Conservation (phyloP, 2,888 invertebrate species). For the Heliconius charithonia region DNA sequence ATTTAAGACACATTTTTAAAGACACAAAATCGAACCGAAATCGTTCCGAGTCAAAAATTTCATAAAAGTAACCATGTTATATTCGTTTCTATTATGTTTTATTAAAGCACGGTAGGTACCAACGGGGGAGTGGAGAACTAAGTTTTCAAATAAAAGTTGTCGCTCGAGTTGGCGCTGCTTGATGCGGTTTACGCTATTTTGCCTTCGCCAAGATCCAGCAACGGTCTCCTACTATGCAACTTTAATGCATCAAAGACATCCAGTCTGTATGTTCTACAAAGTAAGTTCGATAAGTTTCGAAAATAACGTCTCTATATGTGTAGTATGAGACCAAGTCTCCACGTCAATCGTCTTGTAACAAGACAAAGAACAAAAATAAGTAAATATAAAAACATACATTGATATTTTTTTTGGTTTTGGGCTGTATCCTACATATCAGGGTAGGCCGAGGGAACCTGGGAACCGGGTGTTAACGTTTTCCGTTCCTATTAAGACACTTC, state of each 20-base stretch:
- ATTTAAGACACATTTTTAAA: no score
- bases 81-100: constrained; percentile 20
- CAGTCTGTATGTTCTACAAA: constrained; percentile 3
- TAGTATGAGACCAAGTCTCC: neutral
- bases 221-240: constrained; percentile 34
- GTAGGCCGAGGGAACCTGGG: no score
- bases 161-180: constrained; percentile 48
- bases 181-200: constrained; percentile 52
- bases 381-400: neutral
- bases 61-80: constrained; percentile 23
- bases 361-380: neutral
- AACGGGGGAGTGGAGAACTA: constrained; percentile 37
- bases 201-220: constrained; percentile 37
- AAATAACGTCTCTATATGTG: neutral
- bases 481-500: no score
- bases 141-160: constrained; percentile 53
- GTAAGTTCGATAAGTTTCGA: neutral
- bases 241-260: constrained; percentile 59
- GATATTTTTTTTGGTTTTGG: no score
- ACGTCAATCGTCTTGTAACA: neutral
- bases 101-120: constrained; percentile 30
- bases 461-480: no score
- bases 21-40: no score
- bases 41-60: no score
- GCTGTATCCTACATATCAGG: no score